These are phyloP conservation scores for Neuroterus valhalla DNA, from an alignment of 1,140 invertebrate species.

Conservation along the genomic window DNA sequence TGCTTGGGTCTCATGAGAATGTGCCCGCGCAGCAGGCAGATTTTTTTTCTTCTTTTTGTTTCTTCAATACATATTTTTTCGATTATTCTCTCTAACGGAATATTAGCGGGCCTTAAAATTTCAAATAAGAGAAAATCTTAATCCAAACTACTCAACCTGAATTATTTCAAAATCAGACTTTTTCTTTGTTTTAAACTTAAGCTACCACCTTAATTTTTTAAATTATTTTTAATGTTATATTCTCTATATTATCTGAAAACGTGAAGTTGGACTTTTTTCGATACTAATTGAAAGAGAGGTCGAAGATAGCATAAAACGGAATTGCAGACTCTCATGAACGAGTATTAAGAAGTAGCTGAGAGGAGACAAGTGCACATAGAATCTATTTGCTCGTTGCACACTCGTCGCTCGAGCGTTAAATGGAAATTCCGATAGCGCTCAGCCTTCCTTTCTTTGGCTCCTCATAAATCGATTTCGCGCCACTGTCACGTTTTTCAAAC, in stretches of 20 bases:
- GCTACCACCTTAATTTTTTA: neutral
- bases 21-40: too few species aligned
- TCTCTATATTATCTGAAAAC: neutral
- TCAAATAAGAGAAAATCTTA: too few species aligned
- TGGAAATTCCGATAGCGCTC: constrained; percentile 58
- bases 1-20: too few species aligned
- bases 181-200: too few species aligned
- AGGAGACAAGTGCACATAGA: constrained; percentile 36
- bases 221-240: neutral
- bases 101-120: too few species aligned
- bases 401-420: constrained; percentile 52
- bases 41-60: too few species aligned
- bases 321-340: constrained; percentile 47
- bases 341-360: constrained; percentile 36
- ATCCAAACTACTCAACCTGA: too few species aligned
- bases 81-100: too few species aligned
- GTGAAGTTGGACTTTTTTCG: neutral
- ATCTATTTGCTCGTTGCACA: constrained; percentile 54
- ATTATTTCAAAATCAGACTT: too few species aligned
- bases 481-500: constrained; percentile 51
- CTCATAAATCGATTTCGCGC: constrained; percentile 55
- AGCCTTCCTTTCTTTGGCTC: constrained; percentile 51
- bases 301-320: constrained; percentile 44
- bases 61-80: too few species aligned
- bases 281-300: constrained; percentile 46